Evolutionary conservation across 1,140 invertebrate genomes (phyloP), one percentile per base, ranked within the genome.

Genomic region (Liolophura sinensis): DNA sequence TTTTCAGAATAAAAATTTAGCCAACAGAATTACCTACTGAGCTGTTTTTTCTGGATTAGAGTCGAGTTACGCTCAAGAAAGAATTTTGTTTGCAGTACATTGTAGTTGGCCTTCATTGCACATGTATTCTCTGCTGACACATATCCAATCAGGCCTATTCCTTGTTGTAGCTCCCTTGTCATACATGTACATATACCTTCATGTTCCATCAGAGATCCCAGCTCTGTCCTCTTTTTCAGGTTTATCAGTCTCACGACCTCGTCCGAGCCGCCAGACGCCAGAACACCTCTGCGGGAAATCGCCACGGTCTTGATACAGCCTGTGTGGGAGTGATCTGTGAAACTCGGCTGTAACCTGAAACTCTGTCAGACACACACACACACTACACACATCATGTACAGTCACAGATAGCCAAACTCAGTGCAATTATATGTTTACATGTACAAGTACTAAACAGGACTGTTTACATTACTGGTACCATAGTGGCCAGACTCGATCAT

Each of bases 261-360:
- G 86, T 98, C 95, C n/a, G 90, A 89, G 54, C 92, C 91, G 14
- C 93, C 93, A 24, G 93, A 94, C 16, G 92, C 94, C 55, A 97
- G 82, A 82, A 90, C 92, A 14, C 75, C 76, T 74, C 90, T 89
- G 25, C 88, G 89, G n/a, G 87, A 89, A 24, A 88, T 85, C 1
- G 91, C 87, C 5, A 96, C 76, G 73, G 89, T 88, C 73, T 92
- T 87, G 3, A 98, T 86, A 73, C 93, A 92, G 9, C 90, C 90
- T 69, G 88, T 86, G 81, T 98, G 95, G 24, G 90, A 92, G 77
- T 94, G 92, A 64, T 91, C 92, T 0, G 93, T 93, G 86, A 97
- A 96, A 69, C 89, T 93, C 78, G 91, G 90, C 60, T 78, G 71
- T 46, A 82, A 61, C 46, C 72, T 71, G 40, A 60, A 74, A 24